Evolutionary conservation across 2,113 vertebrate species (phyloP).

Genomic region (Podarcis muralis): DNA sequence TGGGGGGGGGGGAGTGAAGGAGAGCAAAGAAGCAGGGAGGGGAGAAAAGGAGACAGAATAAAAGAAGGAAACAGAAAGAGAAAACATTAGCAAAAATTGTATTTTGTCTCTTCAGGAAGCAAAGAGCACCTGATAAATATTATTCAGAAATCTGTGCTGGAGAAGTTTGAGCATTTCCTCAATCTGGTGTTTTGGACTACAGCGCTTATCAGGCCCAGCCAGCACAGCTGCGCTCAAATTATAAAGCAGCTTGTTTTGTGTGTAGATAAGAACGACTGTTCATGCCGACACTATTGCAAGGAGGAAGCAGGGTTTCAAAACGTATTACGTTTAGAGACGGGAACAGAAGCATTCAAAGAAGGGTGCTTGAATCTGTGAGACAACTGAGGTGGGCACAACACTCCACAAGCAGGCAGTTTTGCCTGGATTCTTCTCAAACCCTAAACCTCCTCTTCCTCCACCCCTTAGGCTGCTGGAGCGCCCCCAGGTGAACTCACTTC

Average conservation of each 20-base stretch:
- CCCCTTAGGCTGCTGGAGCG: too few species aligned
- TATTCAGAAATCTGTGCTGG: neutral
- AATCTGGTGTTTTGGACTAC: neutral
- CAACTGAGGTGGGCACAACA: too few species aligned
- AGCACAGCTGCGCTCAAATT: neutral
- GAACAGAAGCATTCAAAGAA: too few species aligned
- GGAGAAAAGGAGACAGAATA: neutral
- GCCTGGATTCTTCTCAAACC: too few species aligned
- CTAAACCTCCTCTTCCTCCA: too few species aligned
- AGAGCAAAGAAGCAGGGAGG: slow-evolving; percentile 45
- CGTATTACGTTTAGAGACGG: neutral
- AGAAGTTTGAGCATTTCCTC: neutral
- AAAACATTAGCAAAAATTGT: slow-evolving; percentile 44
- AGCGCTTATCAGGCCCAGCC: neutral
- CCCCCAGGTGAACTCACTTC: too few species aligned
- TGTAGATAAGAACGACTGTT: too few species aligned
- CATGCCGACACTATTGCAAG: neutral
- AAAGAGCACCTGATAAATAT: too few species aligned
- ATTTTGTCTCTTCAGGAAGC: neutral
- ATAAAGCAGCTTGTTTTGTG: too few species aligned
- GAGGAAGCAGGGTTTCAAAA: neutral
- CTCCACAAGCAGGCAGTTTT: too few species aligned
- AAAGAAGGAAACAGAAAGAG: neutral
- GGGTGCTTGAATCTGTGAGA: too few species aligned
- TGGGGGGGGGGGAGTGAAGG: slow-evolving; percentile 33